Percentiles rank a stretch among this genome's conserved stretches.
Conservation (phyloP, 1,140 invertebrate genomes). For the Mylabris phalerata region DNA sequence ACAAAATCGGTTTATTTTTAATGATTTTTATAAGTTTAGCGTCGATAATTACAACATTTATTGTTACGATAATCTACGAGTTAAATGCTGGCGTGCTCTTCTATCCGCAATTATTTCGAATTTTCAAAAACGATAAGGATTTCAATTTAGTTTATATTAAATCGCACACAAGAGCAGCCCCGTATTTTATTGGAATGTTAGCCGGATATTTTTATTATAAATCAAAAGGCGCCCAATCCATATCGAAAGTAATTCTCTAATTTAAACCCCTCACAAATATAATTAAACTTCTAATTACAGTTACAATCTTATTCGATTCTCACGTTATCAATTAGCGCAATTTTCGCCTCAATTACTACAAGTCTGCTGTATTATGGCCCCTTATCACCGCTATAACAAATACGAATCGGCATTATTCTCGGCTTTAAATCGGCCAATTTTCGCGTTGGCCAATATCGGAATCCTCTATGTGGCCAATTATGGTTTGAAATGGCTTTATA, state of each 20-base stretch:
- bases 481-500: slow-evolving; percentile 33
- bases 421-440: slow-evolving; percentile 49
- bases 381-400: slow-evolving; percentile 33
- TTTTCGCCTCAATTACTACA: slow-evolving; percentile 38
- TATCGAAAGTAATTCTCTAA: too few relatives aligned
- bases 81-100: slow-evolving; percentile 46
- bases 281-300: slow-evolving; percentile 14
- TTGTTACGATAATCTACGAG: slow-evolving; percentile 43
- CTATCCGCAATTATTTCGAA: slow-evolving; percentile 45
- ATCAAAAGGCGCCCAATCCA: slow-evolving; percentile 27
- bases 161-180: slow-evolving; percentile 48
- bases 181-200: slow-evolving; percentile 50
- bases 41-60: slow-evolving; percentile 40
- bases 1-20: slow-evolving; percentile 26
- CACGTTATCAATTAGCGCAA: slow-evolving; percentile 30
- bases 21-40: slow-evolving; percentile 28
- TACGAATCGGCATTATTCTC: slow-evolving; percentile 51
- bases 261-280: too few relatives aligned
- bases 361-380: too few relatives aligned
- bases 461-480: slow-evolving; percentile 45
- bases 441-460: slow-evolving; percentile 47
- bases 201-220: slow-evolving; percentile 44
- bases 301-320: slow-evolving; percentile 36
- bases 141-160: slow-evolving; percentile 48
- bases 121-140: slow-evolving; percentile 42